phyloP scores from a whole-genome alignment of 2,113 vertebrate species.

The Trichechus manatus region DNA sequence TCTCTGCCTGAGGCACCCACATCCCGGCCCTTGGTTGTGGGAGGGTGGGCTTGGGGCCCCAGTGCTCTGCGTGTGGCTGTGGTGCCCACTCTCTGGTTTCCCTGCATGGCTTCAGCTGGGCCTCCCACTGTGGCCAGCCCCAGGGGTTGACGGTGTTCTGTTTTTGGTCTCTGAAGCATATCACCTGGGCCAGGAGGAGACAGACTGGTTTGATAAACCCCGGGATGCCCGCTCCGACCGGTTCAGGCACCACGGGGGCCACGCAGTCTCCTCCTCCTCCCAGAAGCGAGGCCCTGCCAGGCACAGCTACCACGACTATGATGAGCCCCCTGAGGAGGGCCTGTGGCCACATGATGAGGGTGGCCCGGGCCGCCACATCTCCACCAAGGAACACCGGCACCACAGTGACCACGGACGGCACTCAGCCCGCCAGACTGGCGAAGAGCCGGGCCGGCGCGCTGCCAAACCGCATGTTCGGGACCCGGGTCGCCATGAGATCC shows the following conservation, averaged over 20 bases:
- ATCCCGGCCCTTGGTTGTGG: constrained; percentile 76
- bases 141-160: constrained; percentile 90
- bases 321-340: constrained; percentile 96
- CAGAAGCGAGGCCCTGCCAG: constrained; percentile 94
- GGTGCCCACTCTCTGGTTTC: constrained; percentile 85
- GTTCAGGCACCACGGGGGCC: constrained; percentile 95
- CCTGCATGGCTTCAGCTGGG: constrained; percentile 93
- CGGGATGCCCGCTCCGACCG: constrained; percentile 96
- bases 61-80: constrained; percentile 83
- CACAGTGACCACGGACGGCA: constrained; percentile 94
- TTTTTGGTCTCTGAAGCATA: constrained; percentile 98
- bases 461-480: constrained; percentile 94
- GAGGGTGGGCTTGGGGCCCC: constrained; percentile 71
- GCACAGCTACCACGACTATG: constrained; percentile 97
- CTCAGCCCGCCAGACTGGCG: constrained; percentile 90
- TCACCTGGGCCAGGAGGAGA: constrained; percentile 99
- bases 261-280: constrained; percentile 90
- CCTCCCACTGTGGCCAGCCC: constrained; percentile 81
- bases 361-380: constrained; percentile 90
- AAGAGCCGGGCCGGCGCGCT: constrained; percentile 92
- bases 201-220: constrained; percentile 99
- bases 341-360: constrained; percentile 94
- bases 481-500: constrained; percentile 90
- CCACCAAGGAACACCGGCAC: constrained; percentile 94
- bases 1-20: constrained; percentile 46